Percentiles rank a stretch among this genome's conserved stretches.
These are phyloP conservation scores for Herpailurus yagouaroundi DNA, from an alignment of 2,113 vertebrate species.

Conservation along the genomic window DNA sequence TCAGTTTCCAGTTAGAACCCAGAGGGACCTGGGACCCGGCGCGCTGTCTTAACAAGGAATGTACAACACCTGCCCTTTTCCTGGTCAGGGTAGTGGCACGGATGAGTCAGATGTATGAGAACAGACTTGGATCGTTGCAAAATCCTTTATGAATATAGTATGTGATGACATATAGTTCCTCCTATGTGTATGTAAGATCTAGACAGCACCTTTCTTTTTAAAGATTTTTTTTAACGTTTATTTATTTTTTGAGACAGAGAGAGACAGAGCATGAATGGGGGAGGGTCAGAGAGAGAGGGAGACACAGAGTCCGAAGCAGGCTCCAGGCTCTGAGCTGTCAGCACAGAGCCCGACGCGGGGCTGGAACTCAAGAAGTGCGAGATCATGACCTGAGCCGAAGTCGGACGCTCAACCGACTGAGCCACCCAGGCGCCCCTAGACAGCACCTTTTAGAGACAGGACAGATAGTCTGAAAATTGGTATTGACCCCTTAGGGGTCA, in stretches of 20 bases:
- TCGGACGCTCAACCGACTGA: too few relatives aligned
- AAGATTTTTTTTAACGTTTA: too few relatives aligned
- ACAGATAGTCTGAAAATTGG: neutral
- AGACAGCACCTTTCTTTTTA: neutral
- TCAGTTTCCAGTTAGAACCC: neutral
- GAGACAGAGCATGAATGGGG: too few relatives aligned
- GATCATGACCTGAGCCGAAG: too few relatives aligned
- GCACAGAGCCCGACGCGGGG: too few relatives aligned
- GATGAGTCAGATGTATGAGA: neutral
- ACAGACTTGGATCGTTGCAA: neutral
- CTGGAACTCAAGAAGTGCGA: too few relatives aligned
- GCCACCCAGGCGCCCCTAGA: too few relatives aligned
- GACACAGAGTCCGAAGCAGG: too few relatives aligned
- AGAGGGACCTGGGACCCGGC: accelerated
- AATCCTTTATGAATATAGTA: neutral
- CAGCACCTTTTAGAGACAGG: neutral
- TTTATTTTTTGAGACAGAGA: too few relatives aligned
- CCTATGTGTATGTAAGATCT: neutral
- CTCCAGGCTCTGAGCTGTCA: too few relatives aligned
- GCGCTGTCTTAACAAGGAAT: neutral
- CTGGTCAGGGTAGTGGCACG: neutral
- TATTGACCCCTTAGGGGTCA: neutral
- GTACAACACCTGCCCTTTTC: neutral
- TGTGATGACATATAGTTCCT: neutral
- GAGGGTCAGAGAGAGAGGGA: too few relatives aligned